Conservation (phyloP, 2,888 invertebrate species). For the Nasonia oneida region DNA sequence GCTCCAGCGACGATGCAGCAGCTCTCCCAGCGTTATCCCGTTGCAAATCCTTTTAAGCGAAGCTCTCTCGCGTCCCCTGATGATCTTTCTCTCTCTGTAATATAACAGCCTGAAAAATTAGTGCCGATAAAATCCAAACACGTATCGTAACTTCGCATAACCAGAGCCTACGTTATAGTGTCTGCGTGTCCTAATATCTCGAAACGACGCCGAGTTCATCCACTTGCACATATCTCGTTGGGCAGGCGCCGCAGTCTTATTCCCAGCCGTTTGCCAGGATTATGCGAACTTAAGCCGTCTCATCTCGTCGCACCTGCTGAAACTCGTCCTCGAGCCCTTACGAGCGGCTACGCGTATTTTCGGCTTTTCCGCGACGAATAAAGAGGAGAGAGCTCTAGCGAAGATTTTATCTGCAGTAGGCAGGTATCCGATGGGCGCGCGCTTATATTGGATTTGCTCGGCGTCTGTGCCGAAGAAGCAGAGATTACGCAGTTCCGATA, state of each 20-base stretch:
- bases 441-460: conserved; percentile 25
- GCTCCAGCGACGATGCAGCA: neutral
- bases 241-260: neutral
- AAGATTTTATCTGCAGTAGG: neutral
- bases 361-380: neutral
- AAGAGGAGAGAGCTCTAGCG: neutral
- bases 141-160: neutral
- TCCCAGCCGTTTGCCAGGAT: conserved; percentile 18
- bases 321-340: neutral
- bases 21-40: neutral
- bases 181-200: neutral
- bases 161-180: neutral
- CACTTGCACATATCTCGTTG: conserved; percentile 8
- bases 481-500: conserved; percentile 29
- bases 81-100: neutral
- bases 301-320: conserved; percentile 15
- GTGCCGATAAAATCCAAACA: conserved; percentile 3
- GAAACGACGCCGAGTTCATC: neutral
- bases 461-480: neutral
- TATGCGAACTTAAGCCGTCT: conserved; percentile 10
- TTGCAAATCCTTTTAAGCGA: conserved; percentile 10
- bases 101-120: neutral
- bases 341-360: neutral
- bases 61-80: neutral
- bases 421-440: conserved; percentile 17